Evolutionary conservation across 2,113 vertebrate species (phyloP).

Genomic region (Forbesichthys agassizii): DNA sequence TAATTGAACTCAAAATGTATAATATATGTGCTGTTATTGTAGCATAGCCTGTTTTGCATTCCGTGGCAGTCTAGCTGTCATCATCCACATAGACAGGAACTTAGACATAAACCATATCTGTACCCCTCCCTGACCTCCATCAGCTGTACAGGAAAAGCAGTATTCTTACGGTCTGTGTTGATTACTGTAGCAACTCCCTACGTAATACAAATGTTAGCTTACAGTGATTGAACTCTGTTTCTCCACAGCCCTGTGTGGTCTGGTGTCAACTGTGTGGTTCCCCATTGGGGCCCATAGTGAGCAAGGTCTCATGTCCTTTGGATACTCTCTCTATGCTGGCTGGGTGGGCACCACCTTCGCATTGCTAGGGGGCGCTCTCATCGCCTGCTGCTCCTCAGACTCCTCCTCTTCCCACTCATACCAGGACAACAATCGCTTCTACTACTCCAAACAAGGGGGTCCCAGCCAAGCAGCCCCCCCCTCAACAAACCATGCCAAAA

Average conservation of each 20-base stretch:
- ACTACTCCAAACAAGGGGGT: conserved; percentile 86
- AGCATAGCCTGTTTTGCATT: background rate
- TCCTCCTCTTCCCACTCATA: conserved; percentile 76
- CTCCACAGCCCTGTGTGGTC: conserved; percentile 83
- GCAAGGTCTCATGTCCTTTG: conserved; percentile 89
- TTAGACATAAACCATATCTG: conserved; percentile 8
- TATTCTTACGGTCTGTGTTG: conserved; percentile 17
- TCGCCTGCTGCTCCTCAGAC: conserved; percentile 86
- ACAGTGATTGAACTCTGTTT: background rate
- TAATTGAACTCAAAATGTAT: too few species aligned
- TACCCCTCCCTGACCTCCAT: background rate
- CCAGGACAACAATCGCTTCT: conserved; percentile 91
- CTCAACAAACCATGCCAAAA: conserved; percentile 92
- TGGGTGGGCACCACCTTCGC: conserved; percentile 89
- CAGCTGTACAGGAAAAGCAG: conserved; percentile 4
- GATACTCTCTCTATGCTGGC: conserved; percentile 92
- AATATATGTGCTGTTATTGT: too few species aligned
- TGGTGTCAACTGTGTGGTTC: conserved; percentile 94
- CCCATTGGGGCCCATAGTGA: conserved; percentile 88
- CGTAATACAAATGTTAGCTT: too few species aligned
- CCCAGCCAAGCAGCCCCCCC: conserved; percentile 38
- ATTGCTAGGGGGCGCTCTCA: conserved; percentile 86
- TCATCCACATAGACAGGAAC: background rate
- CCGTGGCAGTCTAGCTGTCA: background rate
- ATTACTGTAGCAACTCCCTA: conserved; percentile 4